Conservation (phyloP, 2,888 invertebrate species). For the Fissipunctia ypsillon region DNA sequence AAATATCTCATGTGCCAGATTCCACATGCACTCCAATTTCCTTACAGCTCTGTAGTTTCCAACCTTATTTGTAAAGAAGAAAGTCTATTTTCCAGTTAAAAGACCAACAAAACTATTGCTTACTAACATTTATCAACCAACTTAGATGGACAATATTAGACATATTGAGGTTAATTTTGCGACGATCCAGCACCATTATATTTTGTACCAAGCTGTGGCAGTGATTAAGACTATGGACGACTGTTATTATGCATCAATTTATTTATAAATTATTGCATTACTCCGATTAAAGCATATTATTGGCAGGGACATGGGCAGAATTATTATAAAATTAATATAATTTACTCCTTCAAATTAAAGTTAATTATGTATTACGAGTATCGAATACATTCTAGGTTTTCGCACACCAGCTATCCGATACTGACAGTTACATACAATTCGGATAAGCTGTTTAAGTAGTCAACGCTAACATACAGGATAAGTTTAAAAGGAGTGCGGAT, state of each 20-base stretch:
- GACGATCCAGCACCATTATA: slow-evolving; percentile 78
- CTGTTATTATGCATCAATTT: slow-evolving; percentile 68
- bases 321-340: not conserved
- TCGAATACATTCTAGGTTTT: slow-evolving; percentile 5
- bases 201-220: slow-evolving; percentile 83
- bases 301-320: slow-evolving; percentile 25
- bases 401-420: not conserved
- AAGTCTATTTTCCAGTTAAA: slow-evolving; percentile 19
- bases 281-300: slow-evolving; percentile 57
- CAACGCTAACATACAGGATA: slow-evolving; percentile 11
- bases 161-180: slow-evolving; percentile 62
- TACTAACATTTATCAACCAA: slow-evolving; percentile 38
- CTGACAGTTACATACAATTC: not conserved
- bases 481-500: too few relatives aligned
- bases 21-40: not conserved
- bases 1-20: not conserved
- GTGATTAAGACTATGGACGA: slow-evolving; percentile 70
- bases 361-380: slow-evolving; percentile 2
- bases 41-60: not conserved
- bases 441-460: not conserved
- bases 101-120: slow-evolving; percentile 37
- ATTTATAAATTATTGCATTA: slow-evolving; percentile 66
- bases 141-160: slow-evolving; percentile 30
- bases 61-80: slow-evolving; percentile 11
- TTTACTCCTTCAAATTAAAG: not conserved